Evolutionary conservation across 2,888 invertebrate genomes (phyloP).

Genomic region (Acronicta leporina): DNA sequence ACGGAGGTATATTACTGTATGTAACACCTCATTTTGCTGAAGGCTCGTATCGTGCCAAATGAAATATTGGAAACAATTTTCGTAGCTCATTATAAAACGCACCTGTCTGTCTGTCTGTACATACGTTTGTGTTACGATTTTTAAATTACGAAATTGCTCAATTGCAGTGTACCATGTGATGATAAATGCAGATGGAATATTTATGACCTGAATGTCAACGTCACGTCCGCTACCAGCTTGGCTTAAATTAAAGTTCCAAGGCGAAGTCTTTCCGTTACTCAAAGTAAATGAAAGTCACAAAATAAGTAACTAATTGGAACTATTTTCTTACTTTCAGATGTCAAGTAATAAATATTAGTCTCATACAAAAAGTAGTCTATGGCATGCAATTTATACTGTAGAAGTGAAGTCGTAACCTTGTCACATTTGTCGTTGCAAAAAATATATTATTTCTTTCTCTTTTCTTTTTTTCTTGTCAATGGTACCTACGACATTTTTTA

Average conservation of each 20-base stretch:
- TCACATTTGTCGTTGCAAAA: too few relatives aligned
- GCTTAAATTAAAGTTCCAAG: conserved; percentile 18
- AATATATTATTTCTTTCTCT: too few relatives aligned
- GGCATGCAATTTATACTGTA: too few relatives aligned
- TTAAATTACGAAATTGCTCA: conserved; percentile 53
- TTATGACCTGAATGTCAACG: conserved; percentile 31
- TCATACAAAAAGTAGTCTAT: too few relatives aligned
- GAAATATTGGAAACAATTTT: conserved; percentile 49
- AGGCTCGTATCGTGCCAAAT: conserved; percentile 35
- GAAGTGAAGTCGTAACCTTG: not conserved
- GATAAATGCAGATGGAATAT: conserved; percentile 23
- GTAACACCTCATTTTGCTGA: conserved; percentile 58
- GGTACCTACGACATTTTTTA: too few relatives aligned
- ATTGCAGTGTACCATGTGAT: conserved; percentile 21
- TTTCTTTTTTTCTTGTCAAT: too few relatives aligned
- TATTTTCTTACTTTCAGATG: not conserved
- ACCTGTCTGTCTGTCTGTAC: conserved; percentile 36
- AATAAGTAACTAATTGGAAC: conserved; percentile 1
- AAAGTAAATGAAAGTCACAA: not conserved
- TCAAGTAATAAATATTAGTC: not conserved
- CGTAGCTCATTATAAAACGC: conserved; percentile 47
- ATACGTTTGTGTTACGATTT: conserved; percentile 39
- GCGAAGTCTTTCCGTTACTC: not conserved
- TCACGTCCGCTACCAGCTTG: conserved; percentile 14
- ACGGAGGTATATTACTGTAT: conserved; percentile 42